A percentile compares a stretch with the other conserved stretches of the same genome.
phyloP scores from a whole-genome alignment of 2,113 vertebrate species.

The Sialia sialis region DNA sequence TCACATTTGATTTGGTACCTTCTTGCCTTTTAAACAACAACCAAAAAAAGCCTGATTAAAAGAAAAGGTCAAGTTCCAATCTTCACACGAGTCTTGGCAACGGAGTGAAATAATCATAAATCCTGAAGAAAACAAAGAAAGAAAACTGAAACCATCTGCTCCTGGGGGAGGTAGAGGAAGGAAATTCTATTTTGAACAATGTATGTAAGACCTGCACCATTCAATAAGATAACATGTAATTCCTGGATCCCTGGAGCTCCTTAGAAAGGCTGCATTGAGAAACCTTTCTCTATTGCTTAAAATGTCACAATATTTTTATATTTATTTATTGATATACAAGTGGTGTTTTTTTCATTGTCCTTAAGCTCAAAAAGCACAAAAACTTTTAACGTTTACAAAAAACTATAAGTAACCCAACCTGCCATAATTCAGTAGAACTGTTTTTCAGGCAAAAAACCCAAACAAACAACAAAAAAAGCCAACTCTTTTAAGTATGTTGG shows the following conservation, averaged over 20 bases:
- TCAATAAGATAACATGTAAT: not conserved
- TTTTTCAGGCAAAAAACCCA: not conserved
- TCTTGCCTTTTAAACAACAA: not conserved
- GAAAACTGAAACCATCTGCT: not conserved
- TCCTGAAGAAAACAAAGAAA: slow-evolving; percentile 3
- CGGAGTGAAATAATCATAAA: not conserved
- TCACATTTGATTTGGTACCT: not conserved
- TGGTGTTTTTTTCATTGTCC: not conserved
- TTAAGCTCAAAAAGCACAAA: not conserved
- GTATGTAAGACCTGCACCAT: not conserved
- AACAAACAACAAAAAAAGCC: too few relatives aligned
- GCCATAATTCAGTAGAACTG: not conserved
- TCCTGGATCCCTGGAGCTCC: slow-evolving; percentile 12
- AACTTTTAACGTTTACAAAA: not conserved
- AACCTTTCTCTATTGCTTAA: not conserved
- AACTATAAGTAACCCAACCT: not conserved
- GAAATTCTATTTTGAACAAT: not conserved
- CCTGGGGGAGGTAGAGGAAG: not conserved
- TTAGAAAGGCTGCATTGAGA: not conserved
- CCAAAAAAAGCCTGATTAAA: not conserved
- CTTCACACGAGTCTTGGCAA: not conserved
- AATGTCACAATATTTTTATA: not conserved
- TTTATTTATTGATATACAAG: not conserved
- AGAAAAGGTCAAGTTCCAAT: not conserved
- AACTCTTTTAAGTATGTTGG: not conserved